Evolutionary conservation across 1,140 invertebrate genomes (phyloP).

Genomic region (Colletes latitarsis): DNA sequence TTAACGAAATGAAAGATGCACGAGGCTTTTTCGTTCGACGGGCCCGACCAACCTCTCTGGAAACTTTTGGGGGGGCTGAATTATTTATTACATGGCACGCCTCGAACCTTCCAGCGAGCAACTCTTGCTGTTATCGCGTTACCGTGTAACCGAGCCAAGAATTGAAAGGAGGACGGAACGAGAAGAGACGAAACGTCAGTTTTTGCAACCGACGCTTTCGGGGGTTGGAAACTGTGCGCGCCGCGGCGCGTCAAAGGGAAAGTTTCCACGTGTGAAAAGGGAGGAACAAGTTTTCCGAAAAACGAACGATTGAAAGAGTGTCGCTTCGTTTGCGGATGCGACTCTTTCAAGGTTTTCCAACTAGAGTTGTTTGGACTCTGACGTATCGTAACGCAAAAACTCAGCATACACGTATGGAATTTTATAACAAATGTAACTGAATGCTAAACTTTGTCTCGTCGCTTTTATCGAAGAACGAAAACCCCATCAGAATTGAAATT

Average conservation of each 20-base stretch:
- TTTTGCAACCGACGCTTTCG: background rate
- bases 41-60: background rate
- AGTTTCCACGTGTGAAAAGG: background rate
- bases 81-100: constrained; percentile 66
- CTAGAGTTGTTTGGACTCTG: too few species aligned
- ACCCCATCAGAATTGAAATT: too few species aligned
- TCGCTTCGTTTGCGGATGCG: too few species aligned
- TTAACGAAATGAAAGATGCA: constrained; percentile 22
- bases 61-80: constrained; percentile 59
- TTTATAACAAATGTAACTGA: too few species aligned
- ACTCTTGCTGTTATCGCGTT: constrained; percentile 53
- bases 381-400: too few species aligned
- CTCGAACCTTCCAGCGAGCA: constrained; percentile 53
- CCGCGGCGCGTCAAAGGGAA: too few species aligned
- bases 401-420: too few species aligned
- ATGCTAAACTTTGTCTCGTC: too few species aligned
- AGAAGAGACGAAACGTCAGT: background rate
- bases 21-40: background rate
- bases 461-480: too few species aligned
- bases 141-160: constrained; percentile 31
- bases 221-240: background rate
- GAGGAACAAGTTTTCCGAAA: background rate
- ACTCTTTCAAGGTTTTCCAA: too few species aligned
- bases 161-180: constrained; percentile 23
- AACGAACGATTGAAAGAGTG: too few species aligned